Conservation (phyloP, 2,113 vertebrate species). For the Nothocercus nigrocapillus region DNA sequence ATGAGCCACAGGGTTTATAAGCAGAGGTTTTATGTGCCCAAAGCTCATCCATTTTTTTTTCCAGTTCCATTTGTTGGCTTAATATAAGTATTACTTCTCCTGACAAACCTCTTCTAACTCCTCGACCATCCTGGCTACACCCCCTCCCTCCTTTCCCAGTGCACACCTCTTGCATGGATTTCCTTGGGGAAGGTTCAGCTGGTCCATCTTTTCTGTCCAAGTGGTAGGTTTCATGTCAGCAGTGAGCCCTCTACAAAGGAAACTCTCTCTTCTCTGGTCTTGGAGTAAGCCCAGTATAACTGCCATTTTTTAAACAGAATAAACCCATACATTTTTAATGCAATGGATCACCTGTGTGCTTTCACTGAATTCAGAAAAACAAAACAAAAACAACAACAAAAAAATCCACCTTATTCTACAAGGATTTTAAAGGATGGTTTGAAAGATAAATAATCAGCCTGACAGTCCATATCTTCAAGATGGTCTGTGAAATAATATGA, state of each 20-base stretch:
- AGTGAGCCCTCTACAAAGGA: not conserved
- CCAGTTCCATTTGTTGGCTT: not conserved
- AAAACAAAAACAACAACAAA: rapidly evolving
- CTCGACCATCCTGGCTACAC: not conserved
- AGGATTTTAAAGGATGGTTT: not conserved
- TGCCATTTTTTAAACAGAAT: not conserved
- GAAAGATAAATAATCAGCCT: not conserved
- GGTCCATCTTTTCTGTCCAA: not conserved
- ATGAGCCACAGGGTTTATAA: not conserved
- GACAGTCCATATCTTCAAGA: not conserved
- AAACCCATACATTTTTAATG: not conserved
- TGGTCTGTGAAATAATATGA: constrained; percentile 51
- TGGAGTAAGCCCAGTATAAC: not conserved
- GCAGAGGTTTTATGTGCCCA: not conserved
- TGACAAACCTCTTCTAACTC: not conserved
- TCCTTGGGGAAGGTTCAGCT: not conserved
- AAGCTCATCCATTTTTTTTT: not conserved
- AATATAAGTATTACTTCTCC: not conserved
- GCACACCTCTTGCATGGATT: not conserved
- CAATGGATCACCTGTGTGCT: not conserved
- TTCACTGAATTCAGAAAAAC: not conserved
- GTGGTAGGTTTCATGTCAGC: not conserved
- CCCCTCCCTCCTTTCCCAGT: not conserved
- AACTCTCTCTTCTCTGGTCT: not conserved
- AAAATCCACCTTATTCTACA: rapidly evolving